Percentiles rank a stretch among this genome's conserved stretches.
phyloP scores from a whole-genome alignment of 1,140 invertebrate species.

The Yoshiicerus persimilis region DNA sequence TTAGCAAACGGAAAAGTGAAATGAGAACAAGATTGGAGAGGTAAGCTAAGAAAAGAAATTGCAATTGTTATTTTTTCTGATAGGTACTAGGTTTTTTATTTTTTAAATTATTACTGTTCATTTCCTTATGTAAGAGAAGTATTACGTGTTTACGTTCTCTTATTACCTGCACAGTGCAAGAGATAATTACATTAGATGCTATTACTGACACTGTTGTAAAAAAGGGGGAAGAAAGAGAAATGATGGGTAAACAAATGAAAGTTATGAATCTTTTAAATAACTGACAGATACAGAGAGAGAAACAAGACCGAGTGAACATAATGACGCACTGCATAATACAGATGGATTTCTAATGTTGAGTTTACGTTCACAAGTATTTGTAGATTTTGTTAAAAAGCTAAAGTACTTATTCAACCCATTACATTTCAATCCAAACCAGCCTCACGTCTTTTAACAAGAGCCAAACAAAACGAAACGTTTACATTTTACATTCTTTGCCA shows the following conservation, averaged over 20 bases:
- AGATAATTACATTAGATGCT: not conserved
- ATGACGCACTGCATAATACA: not conserved
- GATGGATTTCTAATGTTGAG: not conserved
- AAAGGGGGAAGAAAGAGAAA: not conserved
- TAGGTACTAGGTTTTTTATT: not conserved
- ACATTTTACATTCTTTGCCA: not conserved
- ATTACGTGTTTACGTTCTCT: too few relatives aligned
- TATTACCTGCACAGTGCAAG: not conserved
- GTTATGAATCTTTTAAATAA: not conserved
- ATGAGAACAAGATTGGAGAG: not conserved
- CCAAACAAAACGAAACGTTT: not conserved
- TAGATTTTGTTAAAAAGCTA: not conserved
- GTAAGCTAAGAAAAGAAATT: not conserved
- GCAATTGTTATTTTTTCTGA: not conserved
- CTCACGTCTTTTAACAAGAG: not conserved
- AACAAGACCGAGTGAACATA: not conserved
- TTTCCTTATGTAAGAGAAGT: not conserved
- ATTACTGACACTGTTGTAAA: not conserved
- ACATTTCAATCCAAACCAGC: not conserved
- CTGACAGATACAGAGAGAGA: not conserved
- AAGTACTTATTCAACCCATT: not conserved
- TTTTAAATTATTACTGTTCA: not conserved
- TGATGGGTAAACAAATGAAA: conserved; percentile 1
- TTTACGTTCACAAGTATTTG: not conserved
- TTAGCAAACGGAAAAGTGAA: not conserved